These are phyloP conservation scores for Prunella himalayana DNA, from an alignment of 2,113 vertebrate species.

Conservation along the genomic window DNA sequence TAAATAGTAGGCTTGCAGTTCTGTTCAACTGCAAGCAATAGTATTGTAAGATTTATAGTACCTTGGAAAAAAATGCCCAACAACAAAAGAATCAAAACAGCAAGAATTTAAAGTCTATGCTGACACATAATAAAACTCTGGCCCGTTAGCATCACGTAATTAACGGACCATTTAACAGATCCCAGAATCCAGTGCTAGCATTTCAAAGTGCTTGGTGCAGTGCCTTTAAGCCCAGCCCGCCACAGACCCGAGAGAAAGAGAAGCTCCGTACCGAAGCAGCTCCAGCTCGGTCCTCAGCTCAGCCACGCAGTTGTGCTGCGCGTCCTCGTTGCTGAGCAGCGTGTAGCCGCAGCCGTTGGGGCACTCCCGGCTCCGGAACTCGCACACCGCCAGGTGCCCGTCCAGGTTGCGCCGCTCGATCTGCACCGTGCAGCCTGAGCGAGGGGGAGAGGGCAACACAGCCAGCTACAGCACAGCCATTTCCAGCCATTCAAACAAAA, in stretches of 20 bases:
- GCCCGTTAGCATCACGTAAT: neutral
- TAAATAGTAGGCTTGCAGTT: neutral
- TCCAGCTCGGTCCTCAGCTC: constrained; percentile 85
- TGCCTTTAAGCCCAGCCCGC: neutral
- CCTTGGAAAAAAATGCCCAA: neutral
- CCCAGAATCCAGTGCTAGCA: neutral
- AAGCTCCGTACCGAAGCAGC: constrained; percentile 75
- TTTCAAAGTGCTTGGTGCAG: neutral
- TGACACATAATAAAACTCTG: neutral
- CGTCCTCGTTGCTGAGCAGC: constrained; percentile 72
- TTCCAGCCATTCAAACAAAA: neutral
- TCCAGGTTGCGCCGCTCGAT: constrained; percentile 77
- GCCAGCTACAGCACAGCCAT: neutral
- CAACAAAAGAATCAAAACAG: neutral
- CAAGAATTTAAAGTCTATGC: neutral
- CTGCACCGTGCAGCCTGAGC: constrained; percentile 77
- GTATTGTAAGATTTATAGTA: neutral
- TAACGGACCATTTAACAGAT: neutral
- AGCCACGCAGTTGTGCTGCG: constrained; percentile 82
- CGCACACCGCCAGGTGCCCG: constrained; percentile 80
- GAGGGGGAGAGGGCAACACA: neutral
- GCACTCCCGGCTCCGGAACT: constrained; percentile 80
- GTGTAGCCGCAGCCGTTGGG: constrained; percentile 81
- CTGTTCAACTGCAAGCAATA: neutral
- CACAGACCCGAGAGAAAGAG: neutral